phyloP scores from a whole-genome alignment of 1,140 invertebrate genomes.

The Anoplolepis gracilipes region DNA sequence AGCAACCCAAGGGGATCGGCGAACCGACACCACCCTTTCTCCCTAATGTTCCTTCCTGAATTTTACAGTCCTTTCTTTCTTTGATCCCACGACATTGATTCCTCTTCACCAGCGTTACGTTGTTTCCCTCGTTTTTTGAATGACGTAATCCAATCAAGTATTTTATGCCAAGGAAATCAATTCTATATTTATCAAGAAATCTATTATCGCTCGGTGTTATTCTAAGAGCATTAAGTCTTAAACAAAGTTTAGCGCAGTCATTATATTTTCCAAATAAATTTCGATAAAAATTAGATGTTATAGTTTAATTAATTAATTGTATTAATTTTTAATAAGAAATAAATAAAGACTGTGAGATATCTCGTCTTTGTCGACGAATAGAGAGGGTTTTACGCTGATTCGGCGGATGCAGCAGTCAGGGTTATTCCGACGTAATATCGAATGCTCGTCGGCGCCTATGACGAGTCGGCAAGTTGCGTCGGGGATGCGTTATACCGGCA shows the following conservation, averaged over 20 bases:
- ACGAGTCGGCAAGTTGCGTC: conserved; percentile 43
- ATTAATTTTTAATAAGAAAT: background rate
- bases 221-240: background rate
- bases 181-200: background rate
- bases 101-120: background rate
- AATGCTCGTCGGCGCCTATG: conserved; percentile 41
- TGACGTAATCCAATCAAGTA: conserved; percentile 9
- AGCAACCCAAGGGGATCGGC: conserved; percentile 73
- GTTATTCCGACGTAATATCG: conserved; percentile 36
- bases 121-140: background rate
- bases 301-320: background rate
- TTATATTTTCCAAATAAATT: background rate
- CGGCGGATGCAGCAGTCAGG: background rate
- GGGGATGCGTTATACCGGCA: conserved; percentile 65
- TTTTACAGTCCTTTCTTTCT: conserved; percentile 69
- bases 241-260: background rate
- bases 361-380: background rate
- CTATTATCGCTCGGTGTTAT: background rate
- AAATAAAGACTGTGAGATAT: background rate
- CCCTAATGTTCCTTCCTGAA: conserved; percentile 72
- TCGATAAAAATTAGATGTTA: background rate
- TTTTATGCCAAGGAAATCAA: conserved; percentile 3
- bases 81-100: conserved; percentile 24
- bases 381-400: background rate
- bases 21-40: conserved; percentile 74